phyloP scores from a whole-genome alignment of 2,888 invertebrate species.

The Galerucella pusilla region DNA sequence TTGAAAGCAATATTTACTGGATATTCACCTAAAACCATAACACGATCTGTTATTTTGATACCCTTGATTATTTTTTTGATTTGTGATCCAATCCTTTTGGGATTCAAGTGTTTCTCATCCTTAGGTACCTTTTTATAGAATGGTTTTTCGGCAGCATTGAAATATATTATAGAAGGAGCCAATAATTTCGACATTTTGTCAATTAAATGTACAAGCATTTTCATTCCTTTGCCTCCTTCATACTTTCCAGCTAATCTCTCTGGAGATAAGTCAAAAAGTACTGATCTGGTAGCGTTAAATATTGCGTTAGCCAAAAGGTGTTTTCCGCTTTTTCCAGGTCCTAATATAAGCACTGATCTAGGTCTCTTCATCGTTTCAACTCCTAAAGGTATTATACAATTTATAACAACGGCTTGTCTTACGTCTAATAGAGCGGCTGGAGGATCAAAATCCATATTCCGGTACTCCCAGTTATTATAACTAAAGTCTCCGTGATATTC shows the following conservation, averaged over 20 bases:
- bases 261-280: constrained; percentile 81
- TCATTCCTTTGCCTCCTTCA: constrained; percentile 74
- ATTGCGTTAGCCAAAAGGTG: constrained; percentile 77
- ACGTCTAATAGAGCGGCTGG: constrained; percentile 72
- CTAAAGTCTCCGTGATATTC: constrained; percentile 79
- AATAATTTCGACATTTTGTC: constrained; percentile 74
- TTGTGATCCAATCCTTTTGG: constrained; percentile 76
- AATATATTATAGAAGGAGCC: constrained; percentile 79
- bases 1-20: no score
- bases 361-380: constrained; percentile 64
- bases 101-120: constrained; percentile 73
- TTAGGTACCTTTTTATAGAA: constrained; percentile 76
- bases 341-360: constrained; percentile 76
- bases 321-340: constrained; percentile 78
- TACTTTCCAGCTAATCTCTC: constrained; percentile 76
- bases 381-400: constrained; percentile 71
- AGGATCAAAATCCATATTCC: constrained; percentile 62
- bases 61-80: constrained; percentile 78
- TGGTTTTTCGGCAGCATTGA: constrained; percentile 75
- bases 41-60: constrained; percentile 73
- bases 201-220: constrained; percentile 74
- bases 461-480: constrained; percentile 63
- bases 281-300: constrained; percentile 79
- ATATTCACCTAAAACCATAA: constrained; percentile 72
- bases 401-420: constrained; percentile 70